Conservation (phyloP, 2,797 vertebrate species). For the Aselliscus stoliczkanus region DNA sequence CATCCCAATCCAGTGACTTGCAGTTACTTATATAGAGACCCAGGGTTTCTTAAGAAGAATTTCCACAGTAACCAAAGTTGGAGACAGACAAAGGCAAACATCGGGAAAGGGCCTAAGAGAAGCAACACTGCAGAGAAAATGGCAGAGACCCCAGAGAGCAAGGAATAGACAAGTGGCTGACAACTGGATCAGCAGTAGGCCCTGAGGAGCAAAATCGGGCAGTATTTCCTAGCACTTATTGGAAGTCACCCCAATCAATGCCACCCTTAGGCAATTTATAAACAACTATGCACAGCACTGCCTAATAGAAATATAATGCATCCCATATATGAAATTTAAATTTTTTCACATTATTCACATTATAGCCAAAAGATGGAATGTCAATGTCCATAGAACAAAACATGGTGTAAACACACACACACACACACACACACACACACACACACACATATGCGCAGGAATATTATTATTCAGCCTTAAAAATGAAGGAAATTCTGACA, state of each 20-base stretch:
- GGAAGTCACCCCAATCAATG: not conserved
- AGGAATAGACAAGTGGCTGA: not conserved
- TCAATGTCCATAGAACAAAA: not conserved
- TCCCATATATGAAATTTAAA: not conserved
- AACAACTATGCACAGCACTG: not conserved
- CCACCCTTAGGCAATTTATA: not conserved
- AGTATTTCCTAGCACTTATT: not conserved
- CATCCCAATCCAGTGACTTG: not conserved
- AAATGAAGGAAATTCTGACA: not conserved
- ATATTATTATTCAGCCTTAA: not conserved
- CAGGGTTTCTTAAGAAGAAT: not conserved
- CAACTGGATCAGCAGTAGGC: not conserved
- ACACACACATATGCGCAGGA: not conserved
- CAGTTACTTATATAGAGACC: not conserved
- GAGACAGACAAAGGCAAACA: not conserved
- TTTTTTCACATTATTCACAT: not conserved
- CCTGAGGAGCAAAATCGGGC: accelerated
- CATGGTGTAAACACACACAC: no score
- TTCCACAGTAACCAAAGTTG: not conserved
- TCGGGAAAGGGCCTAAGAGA: not conserved
- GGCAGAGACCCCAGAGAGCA: no score
- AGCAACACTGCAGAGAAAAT: not conserved
- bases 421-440: not conserved
- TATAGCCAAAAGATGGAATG: not conserved
- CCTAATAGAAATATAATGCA: not conserved